A percentile compares a stretch with the other conserved stretches of the same genome.
Conservation (phyloP, 53 echinoderm and acorn worm species). For the Hippasteria phrygiana region DNA sequence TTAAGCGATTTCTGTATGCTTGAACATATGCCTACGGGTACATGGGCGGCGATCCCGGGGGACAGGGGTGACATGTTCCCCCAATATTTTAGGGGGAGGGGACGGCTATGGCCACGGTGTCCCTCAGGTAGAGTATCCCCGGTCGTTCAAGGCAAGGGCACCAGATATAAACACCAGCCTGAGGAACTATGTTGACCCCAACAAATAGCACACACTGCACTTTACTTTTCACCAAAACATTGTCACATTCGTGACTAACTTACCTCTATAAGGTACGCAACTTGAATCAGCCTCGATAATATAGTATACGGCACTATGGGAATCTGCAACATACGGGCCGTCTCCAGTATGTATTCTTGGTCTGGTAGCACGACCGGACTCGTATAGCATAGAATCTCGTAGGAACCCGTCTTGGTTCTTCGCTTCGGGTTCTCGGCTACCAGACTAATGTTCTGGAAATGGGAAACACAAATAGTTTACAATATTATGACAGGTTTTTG, state of each 20-base stretch:
- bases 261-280: constrained; percentile 92
- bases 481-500: not conserved
- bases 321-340: constrained; percentile 93
- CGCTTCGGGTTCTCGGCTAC: constrained; percentile 84
- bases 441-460: constrained; percentile 82
- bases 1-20: too few species aligned
- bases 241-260: constrained; percentile 5
- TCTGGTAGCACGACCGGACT: constrained; percentile 92
- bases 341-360: constrained; percentile 88
- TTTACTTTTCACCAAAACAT: too few species aligned
- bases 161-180: too few species aligned
- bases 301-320: constrained; percentile 91
- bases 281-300: constrained; percentile 72
- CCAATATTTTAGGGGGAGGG: too few species aligned
- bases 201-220: too few species aligned
- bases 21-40: too few species aligned
- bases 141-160: too few species aligned
- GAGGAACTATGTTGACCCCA: too few species aligned
- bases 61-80: too few species aligned
- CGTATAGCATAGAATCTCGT: constrained; percentile 92
- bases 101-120: too few species aligned
- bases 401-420: constrained; percentile 80
- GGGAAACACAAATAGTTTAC: not conserved
- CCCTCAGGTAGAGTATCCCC: too few species aligned
- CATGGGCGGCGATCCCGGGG: too few species aligned